phyloP scores from a whole-genome alignment of 2,113 vertebrate species.

The Stigmatopora argus region DNA sequence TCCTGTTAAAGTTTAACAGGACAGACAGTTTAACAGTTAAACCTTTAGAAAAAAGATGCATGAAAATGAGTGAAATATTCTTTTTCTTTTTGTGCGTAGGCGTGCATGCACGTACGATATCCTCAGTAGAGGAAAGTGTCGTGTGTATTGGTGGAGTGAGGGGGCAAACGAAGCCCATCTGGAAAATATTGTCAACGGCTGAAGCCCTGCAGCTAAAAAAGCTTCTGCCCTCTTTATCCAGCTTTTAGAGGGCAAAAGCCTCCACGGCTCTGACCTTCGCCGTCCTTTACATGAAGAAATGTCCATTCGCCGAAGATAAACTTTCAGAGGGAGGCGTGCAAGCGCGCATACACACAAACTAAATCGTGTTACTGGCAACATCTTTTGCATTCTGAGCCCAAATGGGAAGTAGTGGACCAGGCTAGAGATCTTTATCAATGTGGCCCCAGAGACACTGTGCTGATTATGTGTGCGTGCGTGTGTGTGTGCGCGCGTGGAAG shows the following conservation, averaged over 20 bases:
- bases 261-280: constrained; percentile 17
- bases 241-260: constrained; percentile 42
- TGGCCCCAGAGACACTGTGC: constrained; percentile 47
- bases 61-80: neutral
- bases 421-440: constrained; percentile 61
- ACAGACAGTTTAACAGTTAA: too few relatives aligned
- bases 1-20: too few relatives aligned
- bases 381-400: constrained; percentile 58
- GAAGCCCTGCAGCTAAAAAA: constrained; percentile 68
- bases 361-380: constrained; percentile 52
- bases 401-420: constrained; percentile 55
- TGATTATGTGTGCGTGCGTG: constrained; percentile 45
- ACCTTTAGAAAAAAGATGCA: too few relatives aligned
- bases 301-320: constrained; percentile 28
- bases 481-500: constrained; percentile 16
- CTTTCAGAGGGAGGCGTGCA: constrained; percentile 24
- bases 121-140: constrained; percentile 56
- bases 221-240: constrained; percentile 56
- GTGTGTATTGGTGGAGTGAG: constrained; percentile 62
- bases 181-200: constrained; percentile 85
- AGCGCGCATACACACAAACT: constrained; percentile 25
- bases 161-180: constrained; percentile 85
- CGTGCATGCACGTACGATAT: constrained; percentile 23
- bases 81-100: neutral
- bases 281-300: constrained; percentile 18